Conservation (phyloP, 1,140 invertebrate species). For the Papilio glaucus region DNA sequence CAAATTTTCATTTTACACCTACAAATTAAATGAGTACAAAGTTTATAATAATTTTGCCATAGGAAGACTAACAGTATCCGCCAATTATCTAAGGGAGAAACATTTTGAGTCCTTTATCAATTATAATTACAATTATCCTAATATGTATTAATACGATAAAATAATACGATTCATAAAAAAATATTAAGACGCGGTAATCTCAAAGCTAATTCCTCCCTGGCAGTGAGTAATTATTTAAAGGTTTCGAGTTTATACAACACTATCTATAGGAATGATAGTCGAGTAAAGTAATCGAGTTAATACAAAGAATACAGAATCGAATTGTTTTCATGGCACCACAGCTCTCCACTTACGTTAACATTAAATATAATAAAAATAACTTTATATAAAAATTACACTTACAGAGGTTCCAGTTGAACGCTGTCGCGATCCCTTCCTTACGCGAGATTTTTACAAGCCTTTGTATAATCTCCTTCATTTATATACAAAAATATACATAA, state of each 20-base stretch:
- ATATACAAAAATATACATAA: conserved; percentile 83
- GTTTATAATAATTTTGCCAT: conserved; percentile 60
- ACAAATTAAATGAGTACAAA: conserved; percentile 68
- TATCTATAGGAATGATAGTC: conserved; percentile 27
- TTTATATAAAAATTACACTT: conserved; percentile 78
- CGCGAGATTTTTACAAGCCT: conserved; percentile 75
- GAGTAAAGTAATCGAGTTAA: conserved; percentile 32
- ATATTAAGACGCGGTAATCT: conserved; percentile 11
- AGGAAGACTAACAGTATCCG: conserved; percentile 71
- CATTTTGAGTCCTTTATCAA: conserved; percentile 21
- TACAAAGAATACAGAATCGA: conserved; percentile 51
- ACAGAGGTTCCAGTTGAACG: conserved; percentile 77
- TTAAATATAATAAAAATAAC: conserved; percentile 74
- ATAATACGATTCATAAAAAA: conserved; percentile 24
- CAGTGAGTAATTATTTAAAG: conserved; percentile 29
- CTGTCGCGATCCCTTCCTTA: conserved; percentile 50
- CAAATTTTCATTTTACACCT: conserved; percentile 64
- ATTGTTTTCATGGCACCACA: conserved; percentile 79
- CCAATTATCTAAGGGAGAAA: conserved; percentile 43
- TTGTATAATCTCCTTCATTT: conserved; percentile 72
- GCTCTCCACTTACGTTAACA: conserved; percentile 68
- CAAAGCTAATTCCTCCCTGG: conserved; percentile 26
- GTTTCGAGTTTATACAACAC: conserved; percentile 13
- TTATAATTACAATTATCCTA: conserved; percentile 39
- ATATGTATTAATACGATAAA: conserved; percentile 26